These are phyloP conservation scores for Ephialtes manifestator DNA, from an alignment of 2,888 invertebrate species.

Conservation along the genomic window DNA sequence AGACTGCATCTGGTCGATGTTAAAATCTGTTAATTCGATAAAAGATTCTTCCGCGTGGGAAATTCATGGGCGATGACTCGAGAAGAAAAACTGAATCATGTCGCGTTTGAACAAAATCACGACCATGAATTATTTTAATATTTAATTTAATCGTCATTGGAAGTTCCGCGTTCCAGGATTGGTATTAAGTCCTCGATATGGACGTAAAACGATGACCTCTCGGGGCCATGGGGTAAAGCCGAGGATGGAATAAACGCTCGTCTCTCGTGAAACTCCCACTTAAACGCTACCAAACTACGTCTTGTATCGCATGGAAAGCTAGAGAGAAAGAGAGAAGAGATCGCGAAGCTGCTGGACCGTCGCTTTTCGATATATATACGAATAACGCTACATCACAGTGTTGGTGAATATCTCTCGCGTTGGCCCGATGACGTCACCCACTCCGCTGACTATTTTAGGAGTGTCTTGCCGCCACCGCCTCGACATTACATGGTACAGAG, in stretches of 20 bases:
- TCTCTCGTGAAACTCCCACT: constrained; percentile 28
- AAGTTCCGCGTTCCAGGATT: constrained; percentile 20
- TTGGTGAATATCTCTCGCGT: constrained; percentile 76
- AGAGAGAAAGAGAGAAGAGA: constrained; percentile 1
- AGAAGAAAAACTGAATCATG: constrained; percentile 3
- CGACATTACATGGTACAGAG: constrained; percentile 68
- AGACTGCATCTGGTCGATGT: neutral
- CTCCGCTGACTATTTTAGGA: constrained; percentile 84
- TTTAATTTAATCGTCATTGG: constrained; percentile 21
- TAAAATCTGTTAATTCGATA: neutral
- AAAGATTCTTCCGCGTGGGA: constrained; percentile 10
- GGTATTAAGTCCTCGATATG: constrained; percentile 41
- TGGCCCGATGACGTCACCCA: constrained; percentile 82
- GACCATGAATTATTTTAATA: constrained; percentile 53
- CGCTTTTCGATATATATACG: constrained; percentile 16
- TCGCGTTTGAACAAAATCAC: constrained; percentile 35
- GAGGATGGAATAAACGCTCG: constrained; percentile 31
- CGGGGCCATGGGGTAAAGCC: constrained; percentile 43
- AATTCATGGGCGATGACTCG: neutral
- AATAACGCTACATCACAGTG: constrained; percentile 45
- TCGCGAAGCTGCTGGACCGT: constrained; percentile 32
- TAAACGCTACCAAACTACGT: neutral
- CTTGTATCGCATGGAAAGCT: neutral
- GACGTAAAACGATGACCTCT: constrained; percentile 45
- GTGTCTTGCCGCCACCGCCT: constrained; percentile 76